These are phyloP conservation scores for Marisa cornuarietis DNA, from an alignment of 1,140 invertebrate species.

Conservation along the genomic window DNA sequence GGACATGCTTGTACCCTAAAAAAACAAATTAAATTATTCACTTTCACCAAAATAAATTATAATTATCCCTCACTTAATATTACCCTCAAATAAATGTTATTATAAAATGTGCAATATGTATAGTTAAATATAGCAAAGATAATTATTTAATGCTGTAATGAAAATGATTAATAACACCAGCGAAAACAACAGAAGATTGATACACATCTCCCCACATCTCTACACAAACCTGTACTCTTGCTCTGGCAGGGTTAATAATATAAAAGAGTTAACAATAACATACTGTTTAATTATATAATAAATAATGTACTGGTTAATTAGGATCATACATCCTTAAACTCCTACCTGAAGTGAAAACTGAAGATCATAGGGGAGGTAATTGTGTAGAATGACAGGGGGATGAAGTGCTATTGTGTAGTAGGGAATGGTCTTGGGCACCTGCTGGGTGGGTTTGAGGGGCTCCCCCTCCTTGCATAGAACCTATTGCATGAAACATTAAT, in stretches of 20 bases:
- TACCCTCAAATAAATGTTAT: no score
- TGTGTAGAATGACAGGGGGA: slow-evolving; percentile 79
- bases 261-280: background rate
- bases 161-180: no score
- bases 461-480: slow-evolving; percentile 67
- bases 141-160: no score
- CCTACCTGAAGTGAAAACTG: slow-evolving; percentile 62
- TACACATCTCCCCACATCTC: no score
- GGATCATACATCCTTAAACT: slow-evolving; percentile 1
- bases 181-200: no score
- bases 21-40: background rate
- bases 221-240: no score
- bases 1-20: slow-evolving; percentile 48
- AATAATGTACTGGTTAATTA: background rate
- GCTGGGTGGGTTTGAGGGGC: slow-evolving; percentile 58
- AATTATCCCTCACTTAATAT: no score
- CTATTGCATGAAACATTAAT: slow-evolving; percentile 39
- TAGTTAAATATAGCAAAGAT: no score
- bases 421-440: slow-evolving; percentile 70
- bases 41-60: no score
- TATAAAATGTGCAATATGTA: no score
- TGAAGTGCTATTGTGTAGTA: slow-evolving; percentile 79
- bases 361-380: slow-evolving; percentile 74
- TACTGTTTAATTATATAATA: background rate
- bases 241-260: no score